Conservation (phyloP, 2,888 invertebrate genomes). For the Xestia rhomboidea region DNA sequence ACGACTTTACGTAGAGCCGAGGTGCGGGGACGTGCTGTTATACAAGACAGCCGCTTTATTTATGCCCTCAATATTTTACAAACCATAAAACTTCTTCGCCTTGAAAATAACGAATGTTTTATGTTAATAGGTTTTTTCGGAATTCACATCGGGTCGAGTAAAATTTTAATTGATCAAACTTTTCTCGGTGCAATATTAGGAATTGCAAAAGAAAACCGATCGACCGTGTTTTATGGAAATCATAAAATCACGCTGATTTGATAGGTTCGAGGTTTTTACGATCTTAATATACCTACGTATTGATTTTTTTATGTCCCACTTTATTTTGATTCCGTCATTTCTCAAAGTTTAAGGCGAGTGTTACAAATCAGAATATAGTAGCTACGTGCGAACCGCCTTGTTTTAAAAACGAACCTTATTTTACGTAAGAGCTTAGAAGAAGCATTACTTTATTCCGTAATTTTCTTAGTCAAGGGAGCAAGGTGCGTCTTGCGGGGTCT, state of each 20-base stretch:
- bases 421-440: background rate
- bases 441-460: background rate
- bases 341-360: slow-evolving; percentile 56
- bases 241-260: slow-evolving; percentile 70
- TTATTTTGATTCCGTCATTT: slow-evolving; percentile 59
- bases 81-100: slow-evolving; percentile 88
- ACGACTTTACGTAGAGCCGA: slow-evolving; percentile 82
- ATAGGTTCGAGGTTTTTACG: slow-evolving; percentile 68
- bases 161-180: slow-evolving; percentile 72
- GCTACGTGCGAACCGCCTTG: slow-evolving; percentile 20
- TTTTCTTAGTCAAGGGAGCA: no score
- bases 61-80: slow-evolving; percentile 90
- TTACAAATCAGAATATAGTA: slow-evolving; percentile 40
- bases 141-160: slow-evolving; percentile 66
- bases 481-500: background rate
- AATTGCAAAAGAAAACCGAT: slow-evolving; percentile 64
- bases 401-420: background rate
- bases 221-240: slow-evolving; percentile 67
- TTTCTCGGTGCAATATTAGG: slow-evolving; percentile 55
- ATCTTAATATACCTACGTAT: slow-evolving; percentile 65
- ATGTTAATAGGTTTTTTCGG: slow-evolving; percentile 85
- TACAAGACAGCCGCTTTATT: slow-evolving; percentile 88
- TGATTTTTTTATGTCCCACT: slow-evolving; percentile 66
- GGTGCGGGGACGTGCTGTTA: slow-evolving; percentile 86
- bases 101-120: slow-evolving; percentile 88